Evolutionary conservation across 2,113 vertebrate genomes (phyloP).

Genomic region (Asarcornis scutulata): DNA sequence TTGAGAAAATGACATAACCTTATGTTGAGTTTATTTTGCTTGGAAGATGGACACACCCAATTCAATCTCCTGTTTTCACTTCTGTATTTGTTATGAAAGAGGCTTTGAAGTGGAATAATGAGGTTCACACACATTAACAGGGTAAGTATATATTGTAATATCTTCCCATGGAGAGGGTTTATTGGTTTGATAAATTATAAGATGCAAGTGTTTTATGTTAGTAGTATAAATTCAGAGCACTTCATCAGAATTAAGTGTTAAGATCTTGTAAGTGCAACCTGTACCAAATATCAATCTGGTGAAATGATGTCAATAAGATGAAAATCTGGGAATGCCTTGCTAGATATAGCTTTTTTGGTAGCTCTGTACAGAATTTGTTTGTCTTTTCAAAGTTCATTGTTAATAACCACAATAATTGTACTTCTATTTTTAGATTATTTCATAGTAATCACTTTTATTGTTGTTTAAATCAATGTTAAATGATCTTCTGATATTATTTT

Average conservation of each 20-base stretch:
- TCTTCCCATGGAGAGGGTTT: not conserved
- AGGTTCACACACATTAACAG: not conserved
- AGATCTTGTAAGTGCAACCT: not conserved
- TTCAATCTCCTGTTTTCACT: not conserved
- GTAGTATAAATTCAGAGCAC: not conserved
- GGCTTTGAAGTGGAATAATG: not conserved
- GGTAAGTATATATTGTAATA: not conserved
- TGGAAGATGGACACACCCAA: not conserved
- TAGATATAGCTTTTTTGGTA: not conserved
- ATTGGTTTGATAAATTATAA: not conserved
- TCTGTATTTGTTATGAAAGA: not conserved
- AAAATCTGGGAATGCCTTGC: not conserved
- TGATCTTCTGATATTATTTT: not conserved
- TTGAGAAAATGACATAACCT: not conserved
- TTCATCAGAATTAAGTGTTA: not conserved
- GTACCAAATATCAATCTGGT: not conserved
- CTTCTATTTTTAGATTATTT: not conserved
- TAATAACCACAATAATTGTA: not conserved
- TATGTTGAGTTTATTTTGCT: not conserved
- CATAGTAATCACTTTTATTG: not conserved
- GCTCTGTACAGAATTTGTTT: not conserved
- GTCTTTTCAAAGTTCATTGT: slow-evolving; percentile 18
- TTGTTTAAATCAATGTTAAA: not conserved
- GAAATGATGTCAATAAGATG: not conserved
- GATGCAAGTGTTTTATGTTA: not conserved